These are phyloP conservation scores for Artibeus lituratus DNA, from an alignment of 2,797 vertebrate species.

Conservation along the genomic window DNA sequence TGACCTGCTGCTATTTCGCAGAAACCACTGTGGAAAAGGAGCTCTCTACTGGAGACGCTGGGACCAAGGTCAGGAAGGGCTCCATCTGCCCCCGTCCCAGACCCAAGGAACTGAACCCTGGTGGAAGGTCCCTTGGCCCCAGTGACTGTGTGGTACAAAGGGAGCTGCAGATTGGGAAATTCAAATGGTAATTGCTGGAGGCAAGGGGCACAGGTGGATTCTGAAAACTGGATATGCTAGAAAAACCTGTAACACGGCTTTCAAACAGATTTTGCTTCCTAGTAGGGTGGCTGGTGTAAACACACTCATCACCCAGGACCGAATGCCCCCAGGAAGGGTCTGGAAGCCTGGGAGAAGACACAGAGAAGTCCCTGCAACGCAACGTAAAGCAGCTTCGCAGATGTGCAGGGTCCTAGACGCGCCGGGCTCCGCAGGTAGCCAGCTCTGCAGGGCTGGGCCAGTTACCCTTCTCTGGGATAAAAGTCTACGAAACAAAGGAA, in stretches of 20 bases:
- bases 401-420: not conserved
- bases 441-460: not conserved
- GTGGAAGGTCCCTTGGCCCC: not conserved
- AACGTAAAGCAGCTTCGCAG: not conserved
- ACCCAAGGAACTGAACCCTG: not conserved
- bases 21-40: not conserved
- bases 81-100: not conserved
- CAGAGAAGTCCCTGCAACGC: not conserved
- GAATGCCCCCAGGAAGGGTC: not conserved
- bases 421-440: not conserved
- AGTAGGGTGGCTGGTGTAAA: not conserved
- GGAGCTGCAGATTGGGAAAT: not conserved
- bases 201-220: conserved; percentile 43
- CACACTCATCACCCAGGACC: not conserved
- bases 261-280: conserved; percentile 34
- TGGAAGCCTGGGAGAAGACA: not conserved
- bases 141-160: not conserved
- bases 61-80: not conserved
- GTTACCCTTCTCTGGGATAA: not conserved
- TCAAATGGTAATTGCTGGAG: conserved; percentile 31
- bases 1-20: not conserved
- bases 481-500: not conserved
- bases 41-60: not conserved
- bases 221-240: conserved; percentile 45
- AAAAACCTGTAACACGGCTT: conserved; percentile 59